phyloP scores from a whole-genome alignment of 35 echinoderm and acorn worm genomes.

The Stichopus chloronotus region DNA sequence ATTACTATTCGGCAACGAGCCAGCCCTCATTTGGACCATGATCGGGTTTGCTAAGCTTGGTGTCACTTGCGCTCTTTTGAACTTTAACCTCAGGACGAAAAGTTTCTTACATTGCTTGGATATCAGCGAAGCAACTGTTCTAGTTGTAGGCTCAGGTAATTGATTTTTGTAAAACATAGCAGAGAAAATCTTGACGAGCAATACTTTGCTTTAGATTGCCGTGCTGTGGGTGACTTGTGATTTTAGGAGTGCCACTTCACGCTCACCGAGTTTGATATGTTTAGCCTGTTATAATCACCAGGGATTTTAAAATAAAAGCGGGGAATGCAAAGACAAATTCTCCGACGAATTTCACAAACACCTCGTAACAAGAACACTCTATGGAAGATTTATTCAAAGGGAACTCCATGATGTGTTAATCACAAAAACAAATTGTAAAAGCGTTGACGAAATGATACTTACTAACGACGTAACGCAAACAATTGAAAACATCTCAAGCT shows the following conservation, averaged over 20 bases:
- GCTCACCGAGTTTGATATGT: conserved; percentile 61
- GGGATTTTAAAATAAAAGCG: too few relatives aligned
- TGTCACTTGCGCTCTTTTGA: conserved; percentile 91
- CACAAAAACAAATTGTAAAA: too few relatives aligned
- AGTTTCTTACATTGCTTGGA: conserved; percentile 86
- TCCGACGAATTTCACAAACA: too few relatives aligned
- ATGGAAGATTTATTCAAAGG: too few relatives aligned
- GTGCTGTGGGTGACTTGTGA: conserved; percentile 69
- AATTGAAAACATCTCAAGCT: too few relatives aligned
- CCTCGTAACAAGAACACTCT: too few relatives aligned
- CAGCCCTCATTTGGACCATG: conserved; percentile 87
- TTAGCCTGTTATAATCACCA: too few relatives aligned
- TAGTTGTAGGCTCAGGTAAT: conserved; percentile 86
- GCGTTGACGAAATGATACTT: too few relatives aligned
- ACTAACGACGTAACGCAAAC: too few relatives aligned
- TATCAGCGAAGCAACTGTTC: conserved; percentile 75
- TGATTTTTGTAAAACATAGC: neutral
- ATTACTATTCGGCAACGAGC: conserved; percentile 84
- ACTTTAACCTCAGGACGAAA: conserved; percentile 85
- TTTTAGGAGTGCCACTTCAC: conserved; percentile 74
- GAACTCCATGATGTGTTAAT: too few relatives aligned
- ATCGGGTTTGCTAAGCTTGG: conserved; percentile 91
- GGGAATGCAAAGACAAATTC: too few relatives aligned
- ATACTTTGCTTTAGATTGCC: neutral
- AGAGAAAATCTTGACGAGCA: neutral